These are phyloP conservation scores for Encarsia formosa DNA, from an alignment of 2,888 invertebrate genomes.

Conservation along the genomic window DNA sequence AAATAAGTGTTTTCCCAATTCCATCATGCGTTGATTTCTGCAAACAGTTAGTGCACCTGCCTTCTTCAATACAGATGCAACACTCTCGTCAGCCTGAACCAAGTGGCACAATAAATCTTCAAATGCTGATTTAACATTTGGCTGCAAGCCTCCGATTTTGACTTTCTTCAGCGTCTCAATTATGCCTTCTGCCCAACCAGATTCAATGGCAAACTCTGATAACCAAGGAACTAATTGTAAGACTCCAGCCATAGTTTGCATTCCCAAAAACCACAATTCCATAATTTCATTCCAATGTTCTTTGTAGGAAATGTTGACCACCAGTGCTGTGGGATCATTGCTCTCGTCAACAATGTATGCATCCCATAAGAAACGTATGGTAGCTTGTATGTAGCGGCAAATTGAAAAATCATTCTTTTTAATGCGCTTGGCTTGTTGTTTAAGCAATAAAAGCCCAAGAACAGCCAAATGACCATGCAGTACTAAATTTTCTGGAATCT, in stretches of 20 bases:
- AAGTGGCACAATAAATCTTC: conserved; percentile 84
- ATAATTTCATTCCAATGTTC: conserved; percentile 85
- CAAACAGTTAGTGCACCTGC: conserved; percentile 79
- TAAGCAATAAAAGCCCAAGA: conserved; percentile 74
- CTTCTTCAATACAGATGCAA: conserved; percentile 73
- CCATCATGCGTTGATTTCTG: conserved; percentile 84
- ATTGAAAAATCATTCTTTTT: conserved; percentile 87
- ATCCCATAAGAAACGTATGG: conserved; percentile 89
- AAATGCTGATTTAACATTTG: conserved; percentile 83
- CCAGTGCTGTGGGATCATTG: conserved; percentile 75
- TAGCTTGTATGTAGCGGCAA: conserved; percentile 82
- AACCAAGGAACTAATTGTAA: conserved; percentile 82
- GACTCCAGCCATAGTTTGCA: conserved; percentile 86
- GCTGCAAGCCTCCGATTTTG: conserved; percentile 74
- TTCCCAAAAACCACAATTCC: conserved; percentile 89
- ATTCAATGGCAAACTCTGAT: conserved; percentile 85
- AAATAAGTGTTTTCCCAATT: conserved; percentile 80
- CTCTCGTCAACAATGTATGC: conserved; percentile 87
- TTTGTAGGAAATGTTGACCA: conserved; percentile 81
- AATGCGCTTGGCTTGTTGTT: conserved; percentile 76
- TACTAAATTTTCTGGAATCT: conserved; percentile 77
- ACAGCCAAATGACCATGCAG: conserved; percentile 82
- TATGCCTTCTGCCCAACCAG: conserved; percentile 91
- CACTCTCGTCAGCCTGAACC: conserved; percentile 74
- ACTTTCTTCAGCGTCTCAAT: conserved; percentile 77